phyloP scores from a whole-genome alignment of 2,113 vertebrate genomes.

The Felis chaus region DNA sequence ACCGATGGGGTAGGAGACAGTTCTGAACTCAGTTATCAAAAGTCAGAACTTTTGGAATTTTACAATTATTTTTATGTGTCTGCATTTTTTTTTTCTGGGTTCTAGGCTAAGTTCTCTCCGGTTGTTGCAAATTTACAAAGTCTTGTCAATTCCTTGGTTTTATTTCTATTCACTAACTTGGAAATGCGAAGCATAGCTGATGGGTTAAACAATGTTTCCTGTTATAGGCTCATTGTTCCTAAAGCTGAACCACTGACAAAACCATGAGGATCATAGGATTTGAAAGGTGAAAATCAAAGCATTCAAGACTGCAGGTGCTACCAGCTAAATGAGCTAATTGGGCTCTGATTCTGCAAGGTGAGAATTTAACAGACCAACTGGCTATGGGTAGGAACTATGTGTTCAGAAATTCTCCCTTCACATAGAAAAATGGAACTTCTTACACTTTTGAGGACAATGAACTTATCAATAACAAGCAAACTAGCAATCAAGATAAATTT shows the following conservation, averaged over 20 bases:
- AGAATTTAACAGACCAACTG: not conserved
- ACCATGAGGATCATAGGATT: not conserved
- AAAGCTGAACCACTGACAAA: not conserved
- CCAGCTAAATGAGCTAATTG: not conserved
- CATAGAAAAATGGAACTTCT: not conserved
- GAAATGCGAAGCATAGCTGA: not conserved
- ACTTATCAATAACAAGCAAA: not conserved
- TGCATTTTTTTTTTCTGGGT: not conserved
- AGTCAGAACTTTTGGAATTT: not conserved
- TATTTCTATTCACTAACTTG: slow-evolving; percentile 50
- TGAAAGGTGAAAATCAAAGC: not conserved
- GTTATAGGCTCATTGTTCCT: slow-evolving; percentile 35
- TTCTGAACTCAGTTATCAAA: not conserved
- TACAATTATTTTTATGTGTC: not conserved
- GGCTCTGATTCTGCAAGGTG: not conserved
- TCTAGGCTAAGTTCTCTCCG: not conserved
- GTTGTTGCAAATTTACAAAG: not conserved
- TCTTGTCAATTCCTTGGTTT: not conserved
- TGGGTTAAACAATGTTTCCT: slow-evolving; percentile 9
- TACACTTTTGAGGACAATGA: not conserved
- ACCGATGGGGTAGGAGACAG: not conserved
- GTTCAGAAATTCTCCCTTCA: not conserved
- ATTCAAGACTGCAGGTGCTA: not conserved
- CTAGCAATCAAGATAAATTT: not conserved
- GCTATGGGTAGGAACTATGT: not conserved